Evolutionary conservation across 1,140 invertebrate species (phyloP), one percentile per base, ranked within the genome.

Genomic region (Apocrypta bakeri): DNA sequence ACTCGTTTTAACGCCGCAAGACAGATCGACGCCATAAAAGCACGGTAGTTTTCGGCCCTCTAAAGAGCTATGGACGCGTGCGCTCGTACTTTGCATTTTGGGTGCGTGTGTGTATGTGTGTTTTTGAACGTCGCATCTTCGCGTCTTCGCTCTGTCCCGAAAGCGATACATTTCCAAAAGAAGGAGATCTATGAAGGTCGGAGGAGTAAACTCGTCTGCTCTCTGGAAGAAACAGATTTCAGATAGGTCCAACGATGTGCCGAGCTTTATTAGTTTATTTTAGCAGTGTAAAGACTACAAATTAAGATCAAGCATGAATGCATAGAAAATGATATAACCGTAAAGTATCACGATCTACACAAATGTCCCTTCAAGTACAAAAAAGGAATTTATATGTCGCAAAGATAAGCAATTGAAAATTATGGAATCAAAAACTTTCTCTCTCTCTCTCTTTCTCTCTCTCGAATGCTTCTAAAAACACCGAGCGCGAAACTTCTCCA

Each of bases 21-120:
- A 92, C 90, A 86, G 86, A 92, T 91, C 88, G 91, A 81, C 83
- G 88, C 89, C 87, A 91, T 91, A 91, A 91, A 91, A 89, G 87
- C 87, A 88, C 89, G 88, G 87, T 89, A 56, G 48, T 56, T 90
- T 87, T 87, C 31, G 25, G 37, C 27, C 42, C 48, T 79, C 48
- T 79, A 79, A 79, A 69, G n/a, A 56, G 48, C 48, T 56, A 7
- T 11, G 63, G 25, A 25, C 63, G 63, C 63, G 63, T 12, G 61
- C 33, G 61, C 33, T 31, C 31, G 25, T 72, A 56, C 89, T 91
- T 91, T 91, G 89, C 90, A 90, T 88, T 78, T 78, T 27, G 24
- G 14, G 8, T 33, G 31, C 37, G 27, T 69, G 12, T 27, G 66
- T 31, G 27, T 71, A 14, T 71, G 24, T 56, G 42, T 37, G 79